Conservation (phyloP, 1,140 invertebrate genomes). For the Drosophila parvula region DNA sequence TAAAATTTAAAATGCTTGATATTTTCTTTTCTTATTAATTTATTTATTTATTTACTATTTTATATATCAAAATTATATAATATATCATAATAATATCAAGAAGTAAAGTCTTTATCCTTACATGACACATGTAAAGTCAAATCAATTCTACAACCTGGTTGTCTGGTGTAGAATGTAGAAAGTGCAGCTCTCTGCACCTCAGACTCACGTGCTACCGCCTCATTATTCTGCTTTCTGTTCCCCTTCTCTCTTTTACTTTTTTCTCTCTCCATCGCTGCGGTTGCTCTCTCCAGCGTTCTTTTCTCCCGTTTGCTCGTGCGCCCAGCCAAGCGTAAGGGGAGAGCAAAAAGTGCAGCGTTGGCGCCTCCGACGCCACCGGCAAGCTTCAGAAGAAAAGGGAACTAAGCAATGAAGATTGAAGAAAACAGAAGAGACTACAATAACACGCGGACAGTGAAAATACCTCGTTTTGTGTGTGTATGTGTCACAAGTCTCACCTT, state of each 20-base stretch:
- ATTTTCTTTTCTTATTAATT: background rate
- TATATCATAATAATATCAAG: background rate
- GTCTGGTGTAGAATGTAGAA: constrained; percentile 35
- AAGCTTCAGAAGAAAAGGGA: constrained; percentile 19
- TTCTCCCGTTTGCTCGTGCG: background rate
- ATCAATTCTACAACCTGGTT: constrained; percentile 16
- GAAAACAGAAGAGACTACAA: constrained; percentile 40
- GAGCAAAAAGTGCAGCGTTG: constrained; percentile 41
- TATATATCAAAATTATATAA: too few relatives aligned
- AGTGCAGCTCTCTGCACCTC: constrained; percentile 21
- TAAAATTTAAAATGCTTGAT: background rate
- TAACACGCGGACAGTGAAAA: constrained; percentile 54
- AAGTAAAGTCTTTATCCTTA: background rate
- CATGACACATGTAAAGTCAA: background rate
- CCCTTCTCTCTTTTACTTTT: background rate
- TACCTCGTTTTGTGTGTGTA: constrained; percentile 16
- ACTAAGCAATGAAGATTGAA: constrained; percentile 26
- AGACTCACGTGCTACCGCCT: constrained; percentile 19
- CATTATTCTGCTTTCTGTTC: constrained; percentile 9
- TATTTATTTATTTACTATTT: background rate
- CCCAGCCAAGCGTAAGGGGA: constrained; percentile 39
- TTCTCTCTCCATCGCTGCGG: constrained; percentile 8
- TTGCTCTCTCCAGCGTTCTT: background rate
- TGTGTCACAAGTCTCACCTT: constrained; percentile 16
- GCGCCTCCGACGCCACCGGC: constrained; percentile 22